A percentile compares a stretch with the other conserved stretches of the same genome.
phyloP scores from a whole-genome alignment of 2,113 vertebrate genomes.

The Pongo pygmaeus region DNA sequence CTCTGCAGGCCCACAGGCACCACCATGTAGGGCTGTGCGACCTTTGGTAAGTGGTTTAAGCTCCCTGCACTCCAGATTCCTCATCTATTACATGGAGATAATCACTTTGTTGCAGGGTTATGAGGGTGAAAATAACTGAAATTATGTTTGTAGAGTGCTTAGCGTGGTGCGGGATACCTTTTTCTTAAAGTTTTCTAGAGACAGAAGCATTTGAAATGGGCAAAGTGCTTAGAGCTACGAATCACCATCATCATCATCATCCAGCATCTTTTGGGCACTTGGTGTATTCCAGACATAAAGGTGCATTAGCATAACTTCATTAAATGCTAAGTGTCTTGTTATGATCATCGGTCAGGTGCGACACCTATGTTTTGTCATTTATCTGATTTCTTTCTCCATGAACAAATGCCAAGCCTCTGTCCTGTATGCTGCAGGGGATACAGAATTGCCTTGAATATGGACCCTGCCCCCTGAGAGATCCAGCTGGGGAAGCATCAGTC shows the following conservation, averaged over 20 bases:
- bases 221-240: neutral
- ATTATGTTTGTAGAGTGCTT: neutral
- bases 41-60: neutral
- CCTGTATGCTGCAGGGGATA: neutral
- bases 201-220: neutral
- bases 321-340: neutral
- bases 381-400: neutral
- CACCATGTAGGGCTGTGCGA: neutral
- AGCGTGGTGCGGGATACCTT: neutral
- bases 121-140: slow-evolving; percentile 1
- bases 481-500: neutral
- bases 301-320: neutral
- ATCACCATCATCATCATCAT: neutral
- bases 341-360: neutral
- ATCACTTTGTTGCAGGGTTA: neutral
- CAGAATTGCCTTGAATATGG: neutral
- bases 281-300: neutral
- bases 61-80: neutral
- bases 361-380: neutral
- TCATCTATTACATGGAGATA: neutral
- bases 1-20: neutral
- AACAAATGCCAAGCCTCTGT: neutral
- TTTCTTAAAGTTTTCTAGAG: neutral
- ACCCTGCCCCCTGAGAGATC: neutral
- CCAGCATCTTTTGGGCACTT: neutral